Evolutionary conservation across 2,888 invertebrate genomes (phyloP), one percentile per base, ranked within the genome.

Genomic region (Micropterix aruncella): DNA sequence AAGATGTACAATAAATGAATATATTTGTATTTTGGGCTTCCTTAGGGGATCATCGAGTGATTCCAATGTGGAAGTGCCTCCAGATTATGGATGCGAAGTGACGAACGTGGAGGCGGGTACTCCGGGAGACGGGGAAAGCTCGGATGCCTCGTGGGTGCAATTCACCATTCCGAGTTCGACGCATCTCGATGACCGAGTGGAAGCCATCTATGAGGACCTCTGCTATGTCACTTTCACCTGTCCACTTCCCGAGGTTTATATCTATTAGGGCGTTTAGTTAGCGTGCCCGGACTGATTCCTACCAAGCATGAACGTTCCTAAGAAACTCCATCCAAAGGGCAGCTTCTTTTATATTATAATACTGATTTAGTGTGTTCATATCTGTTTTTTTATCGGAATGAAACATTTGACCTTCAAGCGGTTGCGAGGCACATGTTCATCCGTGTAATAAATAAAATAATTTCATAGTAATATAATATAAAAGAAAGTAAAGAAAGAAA

Each of bases 171-270:
- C 79, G 49, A 74, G 65, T 56, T 70, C 70, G 41, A 58, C 62
- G 37, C 51, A 47, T 3, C 67, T 66, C 56, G 77, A 77, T 59
- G 79, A 77, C 56, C 65, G 79, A 52, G 86, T 86, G 55, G 85
- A 87, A 62, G 85, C 86, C 66, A 82, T 88, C 57, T 90, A 90
- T 63, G 89, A 88, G 66, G 87, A 89, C 65, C 77, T 90, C 54
- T 88, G 88, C 74, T 89, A 86, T 65, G 84, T 88, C 60, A 86
- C 85, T 60, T 83, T 87, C 66, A 74, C 82, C 52, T 76, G 80
- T 54, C 65, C 74, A 52, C 66, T 71, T 60, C 76, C 80, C 52
- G 82, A 83, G 83, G 83, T 83, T 63, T 59, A 39, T 46, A n/a
- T n/a, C n/a, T n/a, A n/a, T n/a, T n/a, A n/a, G n/a, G n/a, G n/a